Percentiles rank a stretch among this genome's conserved stretches.
phyloP scores from a whole-genome alignment of 2,888 invertebrate genomes.

The Apomyelois bistriatella region DNA sequence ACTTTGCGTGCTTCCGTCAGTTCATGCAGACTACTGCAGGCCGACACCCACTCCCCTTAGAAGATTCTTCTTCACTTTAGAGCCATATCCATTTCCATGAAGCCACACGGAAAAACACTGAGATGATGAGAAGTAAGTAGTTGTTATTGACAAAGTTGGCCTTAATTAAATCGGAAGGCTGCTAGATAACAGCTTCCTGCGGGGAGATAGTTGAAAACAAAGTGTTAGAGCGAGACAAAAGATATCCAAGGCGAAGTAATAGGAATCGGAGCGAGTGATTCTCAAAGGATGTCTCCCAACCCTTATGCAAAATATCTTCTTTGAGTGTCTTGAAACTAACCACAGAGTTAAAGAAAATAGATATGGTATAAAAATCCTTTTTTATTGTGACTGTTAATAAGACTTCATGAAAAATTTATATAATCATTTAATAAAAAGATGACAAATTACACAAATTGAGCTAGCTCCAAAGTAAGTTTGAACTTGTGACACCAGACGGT shows the following conservation, averaged over 20 bases:
- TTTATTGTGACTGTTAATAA: too few species aligned
- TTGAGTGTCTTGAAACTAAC: constrained; percentile 22
- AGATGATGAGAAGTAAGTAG: neutral
- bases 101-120: too few species aligned
- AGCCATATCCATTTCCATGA: too few species aligned
- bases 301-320: constrained; percentile 35
- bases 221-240: constrained; percentile 7
- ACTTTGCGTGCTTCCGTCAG: too few species aligned
- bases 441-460: too few species aligned
- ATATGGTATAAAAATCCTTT: constrained; percentile 12
- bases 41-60: too few species aligned
- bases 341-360: constrained; percentile 14
- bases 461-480: too few species aligned
- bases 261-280: constrained; percentile 20
- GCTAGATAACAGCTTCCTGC: neutral
- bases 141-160: neutral
- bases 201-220: constrained; percentile 1
- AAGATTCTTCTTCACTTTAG: too few species aligned
- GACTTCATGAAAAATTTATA: too few species aligned
- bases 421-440: too few species aligned
- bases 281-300: constrained; percentile 26
- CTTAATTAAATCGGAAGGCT: neutral
- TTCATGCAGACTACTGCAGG: too few species aligned
- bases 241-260: constrained; percentile 16
- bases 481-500: too few species aligned